These are phyloP conservation scores for Gymnoscelis rufifasciata DNA, from an alignment of 2,888 invertebrate genomes.

Conservation along the genomic window DNA sequence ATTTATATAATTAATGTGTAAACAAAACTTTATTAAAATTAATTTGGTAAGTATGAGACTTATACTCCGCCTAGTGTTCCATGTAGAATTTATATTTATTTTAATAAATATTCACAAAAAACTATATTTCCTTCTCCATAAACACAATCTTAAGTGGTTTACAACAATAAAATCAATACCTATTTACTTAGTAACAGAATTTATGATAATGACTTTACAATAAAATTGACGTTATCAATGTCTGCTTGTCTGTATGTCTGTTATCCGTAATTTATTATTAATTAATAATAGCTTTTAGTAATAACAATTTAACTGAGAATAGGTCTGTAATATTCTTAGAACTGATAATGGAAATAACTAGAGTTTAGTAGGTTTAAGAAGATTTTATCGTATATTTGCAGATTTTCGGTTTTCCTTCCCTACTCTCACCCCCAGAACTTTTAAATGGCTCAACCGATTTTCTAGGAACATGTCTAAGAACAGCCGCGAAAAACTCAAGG, in stretches of 20 bases:
- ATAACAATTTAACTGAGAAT: neutral
- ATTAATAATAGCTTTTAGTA: slow-evolving; percentile 7
- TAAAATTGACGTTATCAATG: slow-evolving; percentile 19
- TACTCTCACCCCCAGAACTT: too few relatives aligned
- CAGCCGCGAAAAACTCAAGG: too few relatives aligned
- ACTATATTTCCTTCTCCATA: too few relatives aligned
- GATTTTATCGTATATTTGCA: neutral
- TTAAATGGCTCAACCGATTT: too few relatives aligned
- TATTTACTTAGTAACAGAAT: neutral
- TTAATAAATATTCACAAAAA: too few relatives aligned
- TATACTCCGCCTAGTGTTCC: too few relatives aligned
- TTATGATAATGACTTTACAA: slow-evolving; percentile 9
- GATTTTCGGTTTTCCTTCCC: too few relatives aligned
- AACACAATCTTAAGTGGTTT: neutral
- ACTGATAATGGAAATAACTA: neutral
- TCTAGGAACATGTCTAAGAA: too few relatives aligned
- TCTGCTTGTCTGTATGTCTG: slow-evolving; percentile 19
- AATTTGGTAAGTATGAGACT: too few relatives aligned
- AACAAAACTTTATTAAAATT: too few relatives aligned
- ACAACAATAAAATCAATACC: neutral
- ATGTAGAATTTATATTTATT: too few relatives aligned
- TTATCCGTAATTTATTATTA: slow-evolving; percentile 7
- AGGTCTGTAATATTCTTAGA: neutral
- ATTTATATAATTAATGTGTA: too few relatives aligned
- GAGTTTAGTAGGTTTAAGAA: neutral